A percentile compares a stretch with the other conserved stretches of the same genome.
phyloP scores from a whole-genome alignment of 2,113 vertebrate genomes.

The Okapia johnstoni region DNA sequence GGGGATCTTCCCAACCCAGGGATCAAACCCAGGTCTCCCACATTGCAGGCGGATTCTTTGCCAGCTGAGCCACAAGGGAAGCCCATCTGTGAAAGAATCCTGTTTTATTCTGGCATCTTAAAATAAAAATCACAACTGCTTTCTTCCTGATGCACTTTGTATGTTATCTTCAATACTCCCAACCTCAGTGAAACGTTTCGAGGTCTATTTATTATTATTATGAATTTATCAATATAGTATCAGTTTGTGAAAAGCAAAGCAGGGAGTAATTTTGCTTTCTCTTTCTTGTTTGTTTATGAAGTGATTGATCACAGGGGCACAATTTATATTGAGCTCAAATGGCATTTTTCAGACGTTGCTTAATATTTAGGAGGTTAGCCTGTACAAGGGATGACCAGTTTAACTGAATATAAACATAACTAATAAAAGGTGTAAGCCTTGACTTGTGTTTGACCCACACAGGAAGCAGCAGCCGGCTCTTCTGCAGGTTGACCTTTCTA shows the following conservation, averaged over 20 bases:
- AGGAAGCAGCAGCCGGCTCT: neutral
- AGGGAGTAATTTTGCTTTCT: neutral
- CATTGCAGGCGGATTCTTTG: neutral
- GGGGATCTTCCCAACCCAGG: neutral
- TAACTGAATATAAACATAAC: neutral
- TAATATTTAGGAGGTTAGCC: neutral
- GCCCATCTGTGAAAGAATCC: neutral
- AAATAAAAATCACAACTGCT: neutral
- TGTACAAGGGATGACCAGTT: neutral
- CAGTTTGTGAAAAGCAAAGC: neutral
- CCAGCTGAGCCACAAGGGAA: neutral
- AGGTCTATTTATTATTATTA: neutral
- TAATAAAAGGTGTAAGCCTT: neutral
- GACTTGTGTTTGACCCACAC: neutral
- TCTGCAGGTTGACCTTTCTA: neutral
- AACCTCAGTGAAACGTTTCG: neutral
- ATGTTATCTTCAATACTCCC: neutral
- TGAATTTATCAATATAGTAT: neutral
- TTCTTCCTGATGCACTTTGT: neutral
- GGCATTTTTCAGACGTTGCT: neutral
- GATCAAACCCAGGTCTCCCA: accelerated
- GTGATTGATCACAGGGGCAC: neutral
- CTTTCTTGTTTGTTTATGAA: neutral
- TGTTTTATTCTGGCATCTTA: neutral
- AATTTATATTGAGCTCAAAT: neutral